Evolutionary conservation across 1,140 invertebrate species (phyloP), one percentile per base, ranked within the genome.

Genomic region (Lucilia cuprina): DNA sequence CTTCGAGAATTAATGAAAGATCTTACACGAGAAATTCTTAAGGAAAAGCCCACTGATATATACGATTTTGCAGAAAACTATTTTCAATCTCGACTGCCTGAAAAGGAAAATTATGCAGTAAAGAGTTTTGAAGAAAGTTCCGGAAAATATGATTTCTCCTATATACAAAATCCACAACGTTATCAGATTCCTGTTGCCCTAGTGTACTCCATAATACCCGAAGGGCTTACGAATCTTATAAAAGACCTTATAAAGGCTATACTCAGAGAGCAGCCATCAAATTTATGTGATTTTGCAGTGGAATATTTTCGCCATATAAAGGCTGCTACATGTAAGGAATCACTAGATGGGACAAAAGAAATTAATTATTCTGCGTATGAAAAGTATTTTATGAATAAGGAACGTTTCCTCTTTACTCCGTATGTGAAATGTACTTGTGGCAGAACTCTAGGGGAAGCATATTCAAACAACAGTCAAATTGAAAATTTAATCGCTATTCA

Each of bases 191-290:
- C 88, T 0, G 30, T 91, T 14, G 87, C 91, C 7, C 86, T 90
- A 30, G 84, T 92, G 0, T 89, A 90, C 21, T 91, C 92, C 2
- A 92, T 91, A 82, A 92, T 93, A 88, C 93, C 93, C 10, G 86
- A 90, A n/a, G 92, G 91, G 4, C 88, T 93, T 0, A 90, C 92
- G 2, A 91, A 92, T 30, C 84, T 93, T 25, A 92, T 93, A 87
- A 93, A 93, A 85, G 92, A 92, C 17, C 90, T 93, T 17, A 90
- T 92, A 8, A 93, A 91, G 84, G 91, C 92, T 80, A 92, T 93
- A 2, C 88, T 93, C 1, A 91, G 90, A 83, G 89, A 92, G 84
- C 92, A 92, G 84, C 92, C 93, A 0, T 85, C 87, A 5, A 91
- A 93, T 85, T 87, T 93, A 47, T 91, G 92, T 50, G 87, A 90